Percentiles rank a stretch among this genome's conserved stretches.
These are phyloP conservation scores for Hydra vulgaris DNA, from an alignment of 30 jellyfish, hydroid and myxozoan genomes.

Conservation along the genomic window DNA sequence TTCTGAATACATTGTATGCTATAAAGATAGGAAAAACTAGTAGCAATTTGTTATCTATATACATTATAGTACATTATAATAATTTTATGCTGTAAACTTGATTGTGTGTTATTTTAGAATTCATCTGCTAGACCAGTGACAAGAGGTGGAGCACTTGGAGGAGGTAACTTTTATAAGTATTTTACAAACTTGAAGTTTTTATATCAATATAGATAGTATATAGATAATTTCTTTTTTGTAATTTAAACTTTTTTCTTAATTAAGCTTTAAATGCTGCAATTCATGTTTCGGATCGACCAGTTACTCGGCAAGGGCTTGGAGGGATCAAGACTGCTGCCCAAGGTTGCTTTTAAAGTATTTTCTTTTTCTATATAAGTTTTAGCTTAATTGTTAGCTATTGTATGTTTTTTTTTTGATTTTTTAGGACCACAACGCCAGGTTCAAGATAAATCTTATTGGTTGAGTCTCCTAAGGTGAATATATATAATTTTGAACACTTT, in stretches of 20 bases:
- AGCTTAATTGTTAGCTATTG: not conserved
- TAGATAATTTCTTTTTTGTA: not conserved
- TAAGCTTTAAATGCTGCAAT: conserved; percentile 70
- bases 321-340: conserved; percentile 85
- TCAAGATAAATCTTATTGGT: conserved; percentile 91
- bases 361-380: not conserved
- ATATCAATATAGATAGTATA: not conserved
- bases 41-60: no score
- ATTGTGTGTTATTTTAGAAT: not conserved
- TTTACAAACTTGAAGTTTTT: not conserved
- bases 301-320: conserved; percentile 88
- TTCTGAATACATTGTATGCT: no score
- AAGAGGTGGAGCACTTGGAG: conserved; percentile 72
- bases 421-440: conserved; percentile 97
- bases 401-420: not conserved
- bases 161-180: conserved; percentile 34
- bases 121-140: conserved; percentile 66
- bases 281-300: conserved; percentile 95
- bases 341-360: conserved; percentile 26
- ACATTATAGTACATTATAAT: no score
- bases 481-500: not conserved
- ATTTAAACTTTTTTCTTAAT: not conserved
- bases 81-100: no score
- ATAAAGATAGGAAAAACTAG: no score
- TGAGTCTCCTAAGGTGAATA: conserved; percentile 67